Conservation (phyloP, 2,888 invertebrate genomes). For the Tolmerus cingulatus region DNA sequence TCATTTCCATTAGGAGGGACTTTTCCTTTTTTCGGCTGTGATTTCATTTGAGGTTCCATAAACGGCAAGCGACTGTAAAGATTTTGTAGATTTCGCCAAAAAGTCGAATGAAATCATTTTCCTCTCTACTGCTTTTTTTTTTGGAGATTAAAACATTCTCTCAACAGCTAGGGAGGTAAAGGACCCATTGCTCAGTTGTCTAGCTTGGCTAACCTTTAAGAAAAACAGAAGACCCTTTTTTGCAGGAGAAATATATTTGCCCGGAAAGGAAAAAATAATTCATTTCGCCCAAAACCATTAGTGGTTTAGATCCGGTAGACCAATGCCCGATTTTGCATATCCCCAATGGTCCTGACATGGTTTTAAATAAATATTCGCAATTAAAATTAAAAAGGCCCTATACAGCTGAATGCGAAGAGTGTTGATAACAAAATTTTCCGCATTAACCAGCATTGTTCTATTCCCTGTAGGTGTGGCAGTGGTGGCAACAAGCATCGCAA, state of each 20-base stretch:
- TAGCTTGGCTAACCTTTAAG: not conserved
- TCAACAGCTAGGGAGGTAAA: not conserved
- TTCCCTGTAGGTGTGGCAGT: not conserved
- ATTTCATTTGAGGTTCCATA: not conserved
- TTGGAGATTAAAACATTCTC: not conserved
- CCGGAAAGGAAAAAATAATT: not conserved
- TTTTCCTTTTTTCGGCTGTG: not conserved
- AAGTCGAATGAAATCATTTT: not conserved
- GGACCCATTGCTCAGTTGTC: not conserved
- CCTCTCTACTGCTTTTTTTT: not conserved
- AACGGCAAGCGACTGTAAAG: not conserved
- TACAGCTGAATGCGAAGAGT: not conserved
- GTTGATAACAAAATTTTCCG: not conserved
- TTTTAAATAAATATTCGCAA: not conserved
- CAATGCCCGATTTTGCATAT: not conserved
- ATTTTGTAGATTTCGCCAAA: not conserved
- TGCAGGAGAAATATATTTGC: not conserved
- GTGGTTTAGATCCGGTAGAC: not conserved
- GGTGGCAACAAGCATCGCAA: not conserved
- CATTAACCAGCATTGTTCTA: not conserved
- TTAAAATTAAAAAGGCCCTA: not conserved
- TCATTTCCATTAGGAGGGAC: not conserved
- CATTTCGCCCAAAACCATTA: not conserved
- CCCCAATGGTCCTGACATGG: not conserved
- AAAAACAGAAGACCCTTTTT: not conserved